Evolutionary conservation across 2,888 invertebrate genomes (phyloP).

Genomic region (Trachelus iudaicus): DNA sequence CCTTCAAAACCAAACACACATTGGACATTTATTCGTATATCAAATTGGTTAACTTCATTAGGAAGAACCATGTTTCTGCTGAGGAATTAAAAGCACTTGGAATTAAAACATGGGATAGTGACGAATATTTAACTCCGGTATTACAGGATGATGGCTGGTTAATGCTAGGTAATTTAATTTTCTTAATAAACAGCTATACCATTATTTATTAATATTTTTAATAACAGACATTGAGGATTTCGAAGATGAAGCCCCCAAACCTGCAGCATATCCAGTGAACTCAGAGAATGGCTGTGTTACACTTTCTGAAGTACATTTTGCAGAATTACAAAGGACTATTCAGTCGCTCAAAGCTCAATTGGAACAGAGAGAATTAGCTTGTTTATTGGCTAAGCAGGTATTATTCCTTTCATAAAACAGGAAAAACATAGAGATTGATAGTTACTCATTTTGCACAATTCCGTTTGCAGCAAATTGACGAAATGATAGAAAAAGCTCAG

Average conservation of each 20-base stretch:
- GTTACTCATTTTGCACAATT: not conserved
- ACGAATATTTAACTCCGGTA: constrained; percentile 81
- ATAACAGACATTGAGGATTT: constrained; percentile 51
- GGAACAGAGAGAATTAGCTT: constrained; percentile 66
- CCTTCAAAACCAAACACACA: constrained; percentile 75
- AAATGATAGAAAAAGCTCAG: constrained; percentile 57
- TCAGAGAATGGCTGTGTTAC: constrained; percentile 73
- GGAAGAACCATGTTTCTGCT: constrained; percentile 72
- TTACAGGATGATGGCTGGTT: constrained; percentile 82
- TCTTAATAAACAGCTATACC: constrained; percentile 5
- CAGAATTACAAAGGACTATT: constrained; percentile 72
- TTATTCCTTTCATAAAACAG: not conserved
- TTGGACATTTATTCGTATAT: constrained; percentile 87
- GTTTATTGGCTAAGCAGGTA: constrained; percentile 58
- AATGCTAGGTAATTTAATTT: constrained; percentile 75
- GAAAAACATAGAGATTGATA: constrained; percentile 1
- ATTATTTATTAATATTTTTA: constrained; percentile 6
- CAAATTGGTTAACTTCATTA: constrained; percentile 84
- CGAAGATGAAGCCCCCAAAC: constrained; percentile 56
- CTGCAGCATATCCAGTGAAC: constrained; percentile 69
- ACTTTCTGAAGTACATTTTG: constrained; percentile 72
- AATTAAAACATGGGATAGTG: constrained; percentile 77
- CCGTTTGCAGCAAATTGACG: constrained; percentile 56
- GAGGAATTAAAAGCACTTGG: constrained; percentile 69
- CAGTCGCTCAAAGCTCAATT: constrained; percentile 70